Conservation (phyloP, 2,113 vertebrate genomes). For the Eolophus roseicapilla region DNA sequence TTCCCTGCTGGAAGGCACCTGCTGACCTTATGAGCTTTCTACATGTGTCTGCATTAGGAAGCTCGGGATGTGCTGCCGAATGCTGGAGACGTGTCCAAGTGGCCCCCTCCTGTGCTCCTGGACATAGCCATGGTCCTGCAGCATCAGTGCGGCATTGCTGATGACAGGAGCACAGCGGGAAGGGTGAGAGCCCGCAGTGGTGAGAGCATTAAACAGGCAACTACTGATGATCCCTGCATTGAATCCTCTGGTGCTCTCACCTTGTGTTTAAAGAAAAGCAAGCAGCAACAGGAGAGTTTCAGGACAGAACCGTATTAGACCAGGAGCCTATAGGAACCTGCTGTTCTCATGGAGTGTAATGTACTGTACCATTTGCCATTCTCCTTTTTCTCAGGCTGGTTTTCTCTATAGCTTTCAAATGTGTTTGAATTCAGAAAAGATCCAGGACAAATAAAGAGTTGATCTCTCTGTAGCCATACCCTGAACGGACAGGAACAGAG, state of each 20-base stretch:
- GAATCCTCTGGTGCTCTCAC: neutral
- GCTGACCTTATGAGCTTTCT: neutral
- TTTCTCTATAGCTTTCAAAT: neutral
- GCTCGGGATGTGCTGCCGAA: rapidly evolving
- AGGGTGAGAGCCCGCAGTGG: neutral
- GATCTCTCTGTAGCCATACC: neutral
- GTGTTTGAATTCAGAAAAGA: neutral
- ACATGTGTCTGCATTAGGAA: neutral
- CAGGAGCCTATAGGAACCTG: neutral
- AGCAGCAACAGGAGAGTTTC: neutral
- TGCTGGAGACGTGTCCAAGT: rapidly evolving
- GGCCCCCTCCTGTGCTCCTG: neutral
- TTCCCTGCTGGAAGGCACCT: neutral
- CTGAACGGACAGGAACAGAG: neutral
- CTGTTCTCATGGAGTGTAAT: neutral
- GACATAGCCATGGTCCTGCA: rapidly evolving
- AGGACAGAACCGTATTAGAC: rapidly evolving
- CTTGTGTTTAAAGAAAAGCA: neutral
- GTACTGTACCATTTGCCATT: neutral
- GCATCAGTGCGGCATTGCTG: neutral
- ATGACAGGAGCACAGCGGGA: neutral
- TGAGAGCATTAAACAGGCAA: neutral
- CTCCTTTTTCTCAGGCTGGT: neutral
- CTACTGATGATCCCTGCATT: neutral
- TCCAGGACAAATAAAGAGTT: neutral